Evolutionary conservation across 2,797 vertebrate species (phyloP), one percentile per base, ranked within the genome.

Genomic region (Poeciliopsis infans): DNA sequence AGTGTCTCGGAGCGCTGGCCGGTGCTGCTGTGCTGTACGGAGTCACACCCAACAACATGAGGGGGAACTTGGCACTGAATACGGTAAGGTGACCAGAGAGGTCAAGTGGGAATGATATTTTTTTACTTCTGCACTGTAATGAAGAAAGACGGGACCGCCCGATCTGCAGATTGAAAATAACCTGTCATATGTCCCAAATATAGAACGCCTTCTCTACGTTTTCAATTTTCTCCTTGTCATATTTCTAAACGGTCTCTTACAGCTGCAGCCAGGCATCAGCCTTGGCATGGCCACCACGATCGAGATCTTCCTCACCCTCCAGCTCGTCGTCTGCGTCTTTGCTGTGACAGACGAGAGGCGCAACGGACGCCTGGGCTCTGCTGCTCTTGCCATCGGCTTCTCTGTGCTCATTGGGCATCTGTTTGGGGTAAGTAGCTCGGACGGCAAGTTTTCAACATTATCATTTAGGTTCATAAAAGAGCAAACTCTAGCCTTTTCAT

Each of bases 371-470:
- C 85, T 97, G 75, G 97, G 96, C 81, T 97, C 97, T 4, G 97
- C 97, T 6, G 97, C 98, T 8, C 91, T 99, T 79, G 96, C 97
- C 69, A 95, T 99, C 10, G 98, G 98, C 87, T 97, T 99, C 88
- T 98, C 98, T 75, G 97, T 99, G 81, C 96, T 98, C 80, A 93
- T 98, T 79, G 97, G 98, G 33, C 98, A 98, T 91, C 95, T 99
- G 86, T 96, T 98, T n/a, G 98, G 98, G 96, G 98, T 99, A 89
- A 86, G 90, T 83, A 41, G 25, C 43, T 11, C 0, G 1, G 10
- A 1, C 33, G 73, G 2, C 46, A 18, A 25, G 53, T 57, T 57
- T 55, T 77, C 12, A 68, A 28, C 43, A 7, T 7, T 3, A 43
- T 78, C 23, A 33, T 46, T 36, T 13, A 1, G 0, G 1, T 71